Percentiles rank a stretch among this genome's conserved stretches.
Evolutionary conservation across 1,140 invertebrate genomes (phyloP).

Genomic region (Scaptomyza graminum): DNA sequence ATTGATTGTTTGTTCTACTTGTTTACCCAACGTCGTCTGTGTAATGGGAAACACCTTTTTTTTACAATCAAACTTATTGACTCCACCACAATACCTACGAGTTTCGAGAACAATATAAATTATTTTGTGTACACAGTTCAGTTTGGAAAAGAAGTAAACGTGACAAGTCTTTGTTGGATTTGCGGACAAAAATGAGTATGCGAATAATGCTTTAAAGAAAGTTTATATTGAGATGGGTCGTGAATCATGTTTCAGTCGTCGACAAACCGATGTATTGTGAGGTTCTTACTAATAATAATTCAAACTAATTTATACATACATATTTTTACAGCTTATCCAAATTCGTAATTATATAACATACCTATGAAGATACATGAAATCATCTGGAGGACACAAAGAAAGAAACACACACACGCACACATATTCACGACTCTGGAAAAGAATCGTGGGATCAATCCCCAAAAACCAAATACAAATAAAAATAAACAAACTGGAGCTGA

Average conservation of each 20-base stretch:
- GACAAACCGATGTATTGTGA: too few species aligned
- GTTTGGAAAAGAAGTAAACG: not conserved
- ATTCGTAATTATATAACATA: conserved; percentile 1
- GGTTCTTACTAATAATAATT: not conserved
- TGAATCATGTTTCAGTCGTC: conserved; percentile 33
- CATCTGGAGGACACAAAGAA: conserved; percentile 6
- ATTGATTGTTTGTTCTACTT: conserved; percentile 1
- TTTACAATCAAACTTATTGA: not conserved
- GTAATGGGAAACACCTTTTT: not conserved
- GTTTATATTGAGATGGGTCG: too few species aligned
- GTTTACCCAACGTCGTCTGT: not conserved
- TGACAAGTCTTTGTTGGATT: too few species aligned
- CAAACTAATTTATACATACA: not conserved
- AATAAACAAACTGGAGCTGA: conserved; percentile 26
- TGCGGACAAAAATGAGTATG: too few species aligned
- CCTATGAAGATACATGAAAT: conserved; percentile 21
- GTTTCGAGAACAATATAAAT: not conserved
- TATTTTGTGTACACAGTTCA: too few species aligned
- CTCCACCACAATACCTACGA: too few species aligned
- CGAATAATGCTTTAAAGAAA: not conserved
- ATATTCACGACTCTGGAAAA: conserved; percentile 1
- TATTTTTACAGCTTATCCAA: conserved; percentile 22
- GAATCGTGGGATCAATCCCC: conserved; percentile 32
- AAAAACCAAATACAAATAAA: conserved; percentile 38
- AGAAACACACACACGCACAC: not conserved